A percentile compares a stretch with the other conserved stretches of the same genome.
These are phyloP conservation scores for Tautogolabrus adspersus DNA, from an alignment of 2,113 vertebrate species.

Conservation along the genomic window DNA sequence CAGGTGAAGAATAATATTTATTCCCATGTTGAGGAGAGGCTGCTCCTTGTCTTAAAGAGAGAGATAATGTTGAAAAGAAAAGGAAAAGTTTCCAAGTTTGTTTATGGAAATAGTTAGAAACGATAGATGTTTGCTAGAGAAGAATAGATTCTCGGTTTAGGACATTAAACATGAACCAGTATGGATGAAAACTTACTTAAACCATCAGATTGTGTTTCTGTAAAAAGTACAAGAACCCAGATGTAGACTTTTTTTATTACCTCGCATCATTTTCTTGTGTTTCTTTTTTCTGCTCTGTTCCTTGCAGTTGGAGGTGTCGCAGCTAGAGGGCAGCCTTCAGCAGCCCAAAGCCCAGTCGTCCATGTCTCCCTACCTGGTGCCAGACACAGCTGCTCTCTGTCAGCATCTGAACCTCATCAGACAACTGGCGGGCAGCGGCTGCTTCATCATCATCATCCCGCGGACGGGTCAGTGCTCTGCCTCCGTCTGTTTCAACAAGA, in stretches of 20 bases:
- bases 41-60: not conserved
- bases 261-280: not conserved
- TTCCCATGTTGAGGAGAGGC: too few relatives aligned
- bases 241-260: too few relatives aligned
- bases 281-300: not conserved
- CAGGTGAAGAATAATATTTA: conserved; percentile 82
- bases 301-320: conserved; percentile 94
- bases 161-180: too few relatives aligned
- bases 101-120: not conserved
- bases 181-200: too few relatives aligned
- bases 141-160: too few relatives aligned
- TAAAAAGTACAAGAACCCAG: too few relatives aligned
- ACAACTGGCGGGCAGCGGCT: conserved; percentile 91
- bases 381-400: conserved; percentile 93
- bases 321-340: conserved; percentile 97
- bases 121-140: too few relatives aligned
- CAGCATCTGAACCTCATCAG: conserved; percentile 91
- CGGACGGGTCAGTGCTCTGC: conserved; percentile 86
- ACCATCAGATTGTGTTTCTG: too few relatives aligned
- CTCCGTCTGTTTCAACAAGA: not conserved
- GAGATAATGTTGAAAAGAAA: not conserved
- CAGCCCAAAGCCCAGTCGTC: conserved; percentile 95
- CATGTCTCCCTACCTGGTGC: conserved; percentile 98
- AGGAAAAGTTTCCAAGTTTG: not conserved
- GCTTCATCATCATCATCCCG: conserved; percentile 98